Conservation (phyloP, 2,888 invertebrate species). For the Drosophila histrio region DNA sequence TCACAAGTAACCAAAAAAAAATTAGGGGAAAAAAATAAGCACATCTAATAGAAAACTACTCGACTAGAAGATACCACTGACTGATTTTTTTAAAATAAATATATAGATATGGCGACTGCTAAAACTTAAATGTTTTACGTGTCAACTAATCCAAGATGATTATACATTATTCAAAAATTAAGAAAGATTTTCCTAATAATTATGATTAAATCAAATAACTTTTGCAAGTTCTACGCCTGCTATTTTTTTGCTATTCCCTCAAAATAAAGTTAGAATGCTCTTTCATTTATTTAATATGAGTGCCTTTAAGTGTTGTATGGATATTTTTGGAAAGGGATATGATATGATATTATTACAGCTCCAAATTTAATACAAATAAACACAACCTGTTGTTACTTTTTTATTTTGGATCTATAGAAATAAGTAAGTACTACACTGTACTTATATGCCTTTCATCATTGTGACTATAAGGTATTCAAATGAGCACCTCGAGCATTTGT, state of each 20-base stretch:
- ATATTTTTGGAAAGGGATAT: too few species aligned
- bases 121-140: too few species aligned
- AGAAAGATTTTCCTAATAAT: too few species aligned
- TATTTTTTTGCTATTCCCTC: too few species aligned
- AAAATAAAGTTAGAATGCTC: too few species aligned
- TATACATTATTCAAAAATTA: too few species aligned
- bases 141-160: too few species aligned
- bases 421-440: not conserved
- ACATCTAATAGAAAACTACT: not conserved
- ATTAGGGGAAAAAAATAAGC: conserved; percentile 5
- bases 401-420: not conserved
- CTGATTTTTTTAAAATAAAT: not conserved
- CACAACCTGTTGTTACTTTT: not conserved
- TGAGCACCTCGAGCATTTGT: conserved; percentile 61
- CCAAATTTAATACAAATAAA: not conserved
- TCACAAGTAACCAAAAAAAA: conserved; percentile 46
- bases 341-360: too few species aligned
- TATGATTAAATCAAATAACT: too few species aligned
- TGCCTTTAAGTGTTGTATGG: too few species aligned
- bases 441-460: not conserved
- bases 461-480: conserved; percentile 17
- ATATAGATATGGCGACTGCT: not conserved
- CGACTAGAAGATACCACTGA: not conserved
- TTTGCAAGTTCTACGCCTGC: too few species aligned
- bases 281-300: too few species aligned